phyloP scores from a whole-genome alignment of 2,113 vertebrate genomes.

The Cyprinodon variegatus region DNA sequence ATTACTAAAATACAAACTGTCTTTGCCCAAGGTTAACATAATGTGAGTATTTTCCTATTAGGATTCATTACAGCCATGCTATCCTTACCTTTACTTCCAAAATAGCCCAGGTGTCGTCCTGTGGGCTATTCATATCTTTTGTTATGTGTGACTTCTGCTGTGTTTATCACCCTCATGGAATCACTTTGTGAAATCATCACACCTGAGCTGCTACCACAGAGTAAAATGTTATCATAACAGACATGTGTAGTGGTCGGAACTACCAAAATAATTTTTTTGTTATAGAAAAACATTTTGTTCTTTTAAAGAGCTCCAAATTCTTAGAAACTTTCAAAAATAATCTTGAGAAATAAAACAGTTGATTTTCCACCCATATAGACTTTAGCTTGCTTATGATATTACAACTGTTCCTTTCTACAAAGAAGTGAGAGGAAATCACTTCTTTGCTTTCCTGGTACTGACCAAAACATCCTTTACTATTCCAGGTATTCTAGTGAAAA shows the following conservation, averaged over 20 bases:
- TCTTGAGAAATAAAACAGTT: not conserved
- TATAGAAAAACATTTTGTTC: not conserved
- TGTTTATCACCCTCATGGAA: conserved; percentile 25
- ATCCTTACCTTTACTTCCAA: not conserved
- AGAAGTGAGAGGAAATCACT: not conserved
- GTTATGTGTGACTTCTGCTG: not conserved
- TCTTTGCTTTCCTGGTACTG: not conserved
- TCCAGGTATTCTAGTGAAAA: conserved; percentile 10
- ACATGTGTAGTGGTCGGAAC: not conserved
- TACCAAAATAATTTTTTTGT: conserved; percentile 14
- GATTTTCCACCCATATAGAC: conserved; percentile 19
- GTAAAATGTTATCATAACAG: conserved; percentile 33
- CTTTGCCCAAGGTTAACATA: not conserved
- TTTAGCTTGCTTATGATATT: not conserved
- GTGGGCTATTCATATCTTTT: not conserved
- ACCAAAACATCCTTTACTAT: conserved; percentile 1
- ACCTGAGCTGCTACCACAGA: not conserved
- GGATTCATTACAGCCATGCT: not conserved
- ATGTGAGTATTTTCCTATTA: not conserved
- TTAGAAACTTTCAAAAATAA: conserved; percentile 3
- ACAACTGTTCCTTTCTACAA: not conserved
- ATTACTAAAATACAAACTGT: too few relatives aligned
- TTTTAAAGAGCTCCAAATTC: not conserved
- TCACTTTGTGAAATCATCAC: conserved; percentile 5
- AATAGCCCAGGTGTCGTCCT: not conserved